These are phyloP conservation scores for Cryptosula pallasiana DNA, from an alignment of 2,888 invertebrate species.

Conservation along the genomic window DNA sequence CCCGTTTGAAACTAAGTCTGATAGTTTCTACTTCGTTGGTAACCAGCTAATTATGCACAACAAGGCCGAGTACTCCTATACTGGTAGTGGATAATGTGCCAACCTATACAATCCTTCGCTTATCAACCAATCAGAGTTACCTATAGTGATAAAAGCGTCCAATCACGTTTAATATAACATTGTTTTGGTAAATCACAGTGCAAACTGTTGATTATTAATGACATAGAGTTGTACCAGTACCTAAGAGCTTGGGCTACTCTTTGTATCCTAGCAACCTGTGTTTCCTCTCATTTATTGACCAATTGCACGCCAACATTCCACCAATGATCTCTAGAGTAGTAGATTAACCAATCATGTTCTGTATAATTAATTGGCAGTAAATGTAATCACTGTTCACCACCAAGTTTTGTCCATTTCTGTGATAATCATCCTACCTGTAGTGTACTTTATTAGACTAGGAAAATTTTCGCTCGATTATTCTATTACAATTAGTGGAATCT, in stretches of 20 bases:
- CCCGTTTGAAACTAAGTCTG: conserved; percentile 94
- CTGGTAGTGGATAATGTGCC: conserved; percentile 31
- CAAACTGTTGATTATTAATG: too few relatives aligned
- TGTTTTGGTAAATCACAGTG: too few relatives aligned
- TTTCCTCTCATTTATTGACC: too few relatives aligned
- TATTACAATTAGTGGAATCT: neutral
- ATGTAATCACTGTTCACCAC: neutral
- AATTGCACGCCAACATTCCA: neutral
- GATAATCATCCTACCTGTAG: neutral
- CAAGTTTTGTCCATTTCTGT: too few relatives aligned
- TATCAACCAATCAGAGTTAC: too few relatives aligned
- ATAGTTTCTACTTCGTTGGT: conserved; percentile 98
- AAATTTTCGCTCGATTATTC: neutral
- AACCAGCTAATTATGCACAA: conserved; percentile 97
- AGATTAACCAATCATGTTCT: neutral
- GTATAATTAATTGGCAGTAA: neutral
- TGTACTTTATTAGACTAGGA: neutral
- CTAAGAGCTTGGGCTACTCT: too few relatives aligned
- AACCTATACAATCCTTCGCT: too few relatives aligned
- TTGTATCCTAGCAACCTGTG: too few relatives aligned
- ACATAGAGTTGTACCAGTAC: too few relatives aligned
- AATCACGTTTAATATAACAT: too few relatives aligned
- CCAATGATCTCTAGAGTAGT: neutral
- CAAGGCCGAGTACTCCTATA: conserved; percentile 95
- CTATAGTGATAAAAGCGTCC: too few relatives aligned